Evolutionary conservation across 1,140 invertebrate species (phyloP).

Genomic region (Trypoxylus dichotomus): DNA sequence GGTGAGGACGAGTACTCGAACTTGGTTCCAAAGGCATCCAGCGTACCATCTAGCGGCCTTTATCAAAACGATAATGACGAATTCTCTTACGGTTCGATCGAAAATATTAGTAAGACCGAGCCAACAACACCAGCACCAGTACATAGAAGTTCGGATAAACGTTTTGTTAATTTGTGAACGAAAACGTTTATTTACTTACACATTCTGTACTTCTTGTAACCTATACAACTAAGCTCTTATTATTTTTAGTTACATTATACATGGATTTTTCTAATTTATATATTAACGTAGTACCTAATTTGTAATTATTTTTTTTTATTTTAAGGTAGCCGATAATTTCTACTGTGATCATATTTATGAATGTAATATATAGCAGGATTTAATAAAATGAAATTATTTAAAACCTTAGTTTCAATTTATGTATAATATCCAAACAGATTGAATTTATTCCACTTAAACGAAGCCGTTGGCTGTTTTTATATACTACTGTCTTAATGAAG

Average conservation of each 20-base stretch:
- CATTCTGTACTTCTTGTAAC: neutral
- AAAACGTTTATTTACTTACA: neutral
- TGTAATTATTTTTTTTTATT: neutral
- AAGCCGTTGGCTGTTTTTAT: too few relatives aligned
- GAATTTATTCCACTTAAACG: too few relatives aligned
- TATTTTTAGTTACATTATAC: neutral
- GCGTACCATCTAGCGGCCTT: constrained; percentile 35
- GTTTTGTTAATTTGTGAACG: constrained; percentile 26
- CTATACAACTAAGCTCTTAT: neutral
- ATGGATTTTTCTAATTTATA: constrained; percentile 9
- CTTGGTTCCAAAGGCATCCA: constrained; percentile 36
- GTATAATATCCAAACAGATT: too few relatives aligned
- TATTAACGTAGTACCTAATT: neutral
- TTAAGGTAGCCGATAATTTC: neutral
- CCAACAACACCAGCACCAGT: constrained; percentile 10
- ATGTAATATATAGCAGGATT: constrained; percentile 5
- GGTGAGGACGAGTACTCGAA: constrained; percentile 57
- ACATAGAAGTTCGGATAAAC: neutral
- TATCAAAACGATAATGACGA: constrained; percentile 41
- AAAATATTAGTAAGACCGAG: constrained; percentile 14
- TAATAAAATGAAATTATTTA: neutral
- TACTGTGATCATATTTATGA: constrained; percentile 1
- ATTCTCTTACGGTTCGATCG: constrained; percentile 37
- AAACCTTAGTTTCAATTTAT: neutral
- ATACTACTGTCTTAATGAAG: too few relatives aligned